Conservation (phyloP, 2,113 vertebrate species). For the Strix aluco region DNA sequence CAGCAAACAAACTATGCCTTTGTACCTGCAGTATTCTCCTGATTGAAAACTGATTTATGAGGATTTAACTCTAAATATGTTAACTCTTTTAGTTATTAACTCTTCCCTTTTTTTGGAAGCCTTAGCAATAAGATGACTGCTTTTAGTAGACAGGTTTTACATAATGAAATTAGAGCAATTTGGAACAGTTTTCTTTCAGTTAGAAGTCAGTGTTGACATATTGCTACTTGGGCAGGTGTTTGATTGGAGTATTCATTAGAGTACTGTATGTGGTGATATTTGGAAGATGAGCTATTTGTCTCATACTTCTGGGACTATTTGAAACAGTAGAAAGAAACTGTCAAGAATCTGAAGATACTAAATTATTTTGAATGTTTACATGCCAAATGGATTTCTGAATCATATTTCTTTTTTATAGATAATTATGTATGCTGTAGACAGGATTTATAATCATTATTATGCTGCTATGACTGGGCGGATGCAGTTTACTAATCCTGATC, state of each 20-base stretch:
- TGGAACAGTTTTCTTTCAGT: background rate
- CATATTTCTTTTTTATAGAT: slow-evolving; percentile 70
- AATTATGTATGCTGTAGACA: slow-evolving; percentile 87
- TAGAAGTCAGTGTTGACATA: background rate
- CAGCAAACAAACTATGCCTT: background rate
- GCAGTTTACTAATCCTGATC: slow-evolving; percentile 84
- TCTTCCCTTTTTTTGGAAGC: background rate
- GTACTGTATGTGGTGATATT: background rate
- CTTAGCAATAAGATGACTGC: background rate
- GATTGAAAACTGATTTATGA: background rate
- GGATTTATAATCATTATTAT: slow-evolving; percentile 82
- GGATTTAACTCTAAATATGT: background rate
- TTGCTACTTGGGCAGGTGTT: background rate
- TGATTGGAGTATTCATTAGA: background rate
- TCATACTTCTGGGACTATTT: background rate
- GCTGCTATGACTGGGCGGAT: slow-evolving; percentile 79
- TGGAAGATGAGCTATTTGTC: background rate
- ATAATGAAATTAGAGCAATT: background rate
- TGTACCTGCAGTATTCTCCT: background rate
- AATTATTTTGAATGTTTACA: background rate
- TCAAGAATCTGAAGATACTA: background rate
- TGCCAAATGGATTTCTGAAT: background rate
- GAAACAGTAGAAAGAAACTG: background rate
- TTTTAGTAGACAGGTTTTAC: background rate
- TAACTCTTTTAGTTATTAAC: background rate